These are phyloP conservation scores for Diplodus puntazzo DNA, from an alignment of 2,797 vertebrate species.

Conservation along the genomic window DNA sequence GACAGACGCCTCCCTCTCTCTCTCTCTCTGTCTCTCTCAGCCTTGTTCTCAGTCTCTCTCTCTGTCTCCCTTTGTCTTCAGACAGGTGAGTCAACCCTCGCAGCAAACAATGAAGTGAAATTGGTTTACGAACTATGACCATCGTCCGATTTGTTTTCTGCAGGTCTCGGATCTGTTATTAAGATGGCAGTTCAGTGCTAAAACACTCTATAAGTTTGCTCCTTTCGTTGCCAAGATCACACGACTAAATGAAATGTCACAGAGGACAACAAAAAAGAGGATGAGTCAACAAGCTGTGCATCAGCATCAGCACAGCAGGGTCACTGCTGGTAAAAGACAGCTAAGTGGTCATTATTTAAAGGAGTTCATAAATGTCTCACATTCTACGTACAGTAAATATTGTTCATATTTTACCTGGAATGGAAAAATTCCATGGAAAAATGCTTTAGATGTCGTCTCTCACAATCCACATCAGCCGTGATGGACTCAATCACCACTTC, in stretches of 20 bases:
- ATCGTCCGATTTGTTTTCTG: not conserved
- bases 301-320: too few species aligned
- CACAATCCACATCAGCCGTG: not conserved
- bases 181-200: not conserved
- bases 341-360: not conserved
- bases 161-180: not conserved
- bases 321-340: constrained; percentile 10
- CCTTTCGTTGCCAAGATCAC: constrained; percentile 1
- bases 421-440: not conserved
- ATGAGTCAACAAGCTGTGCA: constrained; percentile 26
- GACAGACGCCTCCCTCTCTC: constrained; percentile 28
- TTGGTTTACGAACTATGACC: not conserved
- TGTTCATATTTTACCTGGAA: constrained; percentile 27
- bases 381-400: constrained; percentile 5
- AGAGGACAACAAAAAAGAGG: constrained; percentile 10
- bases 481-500: not conserved
- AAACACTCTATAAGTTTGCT: not conserved
- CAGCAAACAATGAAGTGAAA: not conserved
- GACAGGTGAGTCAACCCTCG: constrained; percentile 18
- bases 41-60: not conserved
- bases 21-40: not conserved
- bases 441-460: not conserved
- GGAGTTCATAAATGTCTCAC: not conserved
- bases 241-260: constrained; percentile 8
- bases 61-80: constrained; percentile 7